Base-by-base conservation (phyloP, 2,888 invertebrate genomes). In the Ochropleura leucogaster region DNA sequence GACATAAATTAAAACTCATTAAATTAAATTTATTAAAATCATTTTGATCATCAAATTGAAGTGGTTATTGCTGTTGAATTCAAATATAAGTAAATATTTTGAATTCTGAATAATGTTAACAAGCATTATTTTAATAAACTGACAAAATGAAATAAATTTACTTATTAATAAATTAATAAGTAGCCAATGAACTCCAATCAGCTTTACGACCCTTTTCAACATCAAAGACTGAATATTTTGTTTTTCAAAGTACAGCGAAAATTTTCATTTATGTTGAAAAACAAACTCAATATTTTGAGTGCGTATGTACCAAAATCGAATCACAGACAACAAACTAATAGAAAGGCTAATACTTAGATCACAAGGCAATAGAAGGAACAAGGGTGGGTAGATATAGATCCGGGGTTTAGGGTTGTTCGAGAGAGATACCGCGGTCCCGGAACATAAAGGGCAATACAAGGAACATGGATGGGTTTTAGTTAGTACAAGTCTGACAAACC, bases 11-110 rank as follows among this genome's bases (percentile, higher is more conserved):
- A 44, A 18, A 68, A 30, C 18, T 67, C 67, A 9, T 14, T 40
- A 18, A 67, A 57, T 57, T 66, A 3, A 72, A 63, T 30, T 30
- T 53, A 53, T 44, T 8, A 55, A 76, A 81, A 65, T 18, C 0
- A 47, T 44, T 77, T 44, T 1, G 57, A 47, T 49, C 16, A 16
- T 46, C 16, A 40, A 55, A 72, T 20, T 46, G 0, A 60, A 57
- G n/a, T 49, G 20, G 46, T 51, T 10, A 20, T 78, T 63, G 40
- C 16, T 63, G 5, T 46, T n/a, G 4, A 69, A 78, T 68, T 8
- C 18, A 71, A 63, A 63, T 4, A 63, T 16, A 1, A 51, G 12
- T 49, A 14, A 16, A 30, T 51, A 14, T 57, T 57, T 4, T 63
- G 12, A 46, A 57, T 49, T 44, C 49, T 40, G 16, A 77, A 62